Evolutionary conservation across 2,888 invertebrate species (phyloP).

Genomic region (Dascillus cervinus): DNA sequence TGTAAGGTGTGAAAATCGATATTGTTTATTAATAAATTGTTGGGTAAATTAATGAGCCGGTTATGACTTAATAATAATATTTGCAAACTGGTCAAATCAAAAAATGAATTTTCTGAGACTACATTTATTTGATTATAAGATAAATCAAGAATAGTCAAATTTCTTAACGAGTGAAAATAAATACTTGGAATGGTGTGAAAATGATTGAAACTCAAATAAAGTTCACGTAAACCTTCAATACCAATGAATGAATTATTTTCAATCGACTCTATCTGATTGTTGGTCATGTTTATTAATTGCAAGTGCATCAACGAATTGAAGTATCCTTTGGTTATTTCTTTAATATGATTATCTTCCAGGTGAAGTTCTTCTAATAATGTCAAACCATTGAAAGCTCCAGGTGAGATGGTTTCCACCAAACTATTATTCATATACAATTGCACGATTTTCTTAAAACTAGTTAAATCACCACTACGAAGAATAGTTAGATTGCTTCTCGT

Average conservation of each 20-base stretch:
- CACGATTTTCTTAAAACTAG: background rate
- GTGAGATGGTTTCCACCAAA: slow-evolving; percentile 1
- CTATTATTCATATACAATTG: slow-evolving; percentile 3
- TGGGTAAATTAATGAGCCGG: no score
- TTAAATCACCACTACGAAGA: slow-evolving; percentile 4
- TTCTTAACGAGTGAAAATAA: background rate
- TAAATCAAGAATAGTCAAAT: slow-evolving; percentile 2
- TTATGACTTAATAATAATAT: background rate
- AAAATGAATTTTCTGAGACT: background rate
- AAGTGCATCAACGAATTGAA: slow-evolving; percentile 1
- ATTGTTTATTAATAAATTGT: no score
- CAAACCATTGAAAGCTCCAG: slow-evolving; percentile 7
- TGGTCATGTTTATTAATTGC: slow-evolving; percentile 1
- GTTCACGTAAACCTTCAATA: background rate
- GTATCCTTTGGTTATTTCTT: background rate
- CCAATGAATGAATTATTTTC: slow-evolving; percentile 4
- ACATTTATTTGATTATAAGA: background rate
- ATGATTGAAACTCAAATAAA: slow-evolving; percentile 1
- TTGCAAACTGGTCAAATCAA: background rate
- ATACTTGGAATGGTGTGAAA: background rate
- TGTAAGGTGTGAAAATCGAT: no score
- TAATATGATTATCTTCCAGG: slow-evolving; percentile 1
- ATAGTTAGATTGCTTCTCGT: no score
- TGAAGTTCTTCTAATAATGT: background rate
- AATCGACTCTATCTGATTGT: background rate